Percentiles rank a stretch among this genome's conserved stretches.
phyloP scores from a whole-genome alignment of 2,797 vertebrate species.

The Gallinago stenura region DNA sequence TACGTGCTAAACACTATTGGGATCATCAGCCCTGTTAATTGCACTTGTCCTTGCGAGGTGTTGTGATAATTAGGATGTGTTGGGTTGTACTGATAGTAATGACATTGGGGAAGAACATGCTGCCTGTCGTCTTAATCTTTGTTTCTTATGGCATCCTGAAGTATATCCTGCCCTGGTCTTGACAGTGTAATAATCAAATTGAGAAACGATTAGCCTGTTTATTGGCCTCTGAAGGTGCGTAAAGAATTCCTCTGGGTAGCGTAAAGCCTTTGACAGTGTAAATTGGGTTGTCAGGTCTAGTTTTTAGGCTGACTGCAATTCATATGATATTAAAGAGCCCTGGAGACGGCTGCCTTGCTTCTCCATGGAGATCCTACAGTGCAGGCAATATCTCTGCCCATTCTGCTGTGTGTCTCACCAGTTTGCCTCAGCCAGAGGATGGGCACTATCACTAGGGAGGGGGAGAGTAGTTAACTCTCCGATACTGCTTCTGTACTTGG shows the following conservation, averaged over 20 bases:
- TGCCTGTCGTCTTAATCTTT: not conserved
- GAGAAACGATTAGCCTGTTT: constrained; percentile 1
- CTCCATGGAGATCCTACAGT: not conserved
- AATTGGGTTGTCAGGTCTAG: not conserved
- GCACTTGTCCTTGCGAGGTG: not conserved
- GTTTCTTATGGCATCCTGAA: not conserved
- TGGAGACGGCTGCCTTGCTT: not conserved
- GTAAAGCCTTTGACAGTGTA: not conserved
- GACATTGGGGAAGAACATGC: not conserved
- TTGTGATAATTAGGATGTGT: not conserved
- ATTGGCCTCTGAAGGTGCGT: not conserved
- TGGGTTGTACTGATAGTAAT: not conserved
- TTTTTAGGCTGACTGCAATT: not conserved
- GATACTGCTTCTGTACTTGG: not conserved
- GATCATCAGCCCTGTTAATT: not conserved
- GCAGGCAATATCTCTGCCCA: not conserved
- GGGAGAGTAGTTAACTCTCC: not conserved
- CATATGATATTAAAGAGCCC: not conserved
- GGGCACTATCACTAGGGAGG: not conserved
- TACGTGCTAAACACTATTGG: not conserved
- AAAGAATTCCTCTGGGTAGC: not conserved
- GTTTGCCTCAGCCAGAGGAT: not conserved
- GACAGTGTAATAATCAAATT: not conserved
- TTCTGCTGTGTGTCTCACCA: not conserved
- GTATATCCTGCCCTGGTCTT: not conserved